phyloP scores from a whole-genome alignment of 2,888 invertebrate genomes.

The Euclidia mi region DNA sequence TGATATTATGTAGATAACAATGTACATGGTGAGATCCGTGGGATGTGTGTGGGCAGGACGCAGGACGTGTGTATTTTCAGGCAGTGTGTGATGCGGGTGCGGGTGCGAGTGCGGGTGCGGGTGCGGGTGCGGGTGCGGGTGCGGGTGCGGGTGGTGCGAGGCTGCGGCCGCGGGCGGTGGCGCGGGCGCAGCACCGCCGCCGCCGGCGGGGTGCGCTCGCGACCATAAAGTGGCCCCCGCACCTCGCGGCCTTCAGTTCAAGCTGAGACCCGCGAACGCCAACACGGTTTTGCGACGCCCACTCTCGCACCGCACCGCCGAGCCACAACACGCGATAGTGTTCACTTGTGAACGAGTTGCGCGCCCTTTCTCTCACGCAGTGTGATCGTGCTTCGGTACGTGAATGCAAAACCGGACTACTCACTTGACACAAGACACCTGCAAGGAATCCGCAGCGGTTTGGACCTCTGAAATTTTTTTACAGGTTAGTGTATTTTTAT shows the following conservation, averaged over 20 bases:
- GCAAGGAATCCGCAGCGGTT: conserved; percentile 72
- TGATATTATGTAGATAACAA: too few species aligned
- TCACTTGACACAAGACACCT: conserved; percentile 79
- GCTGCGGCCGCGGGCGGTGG: conserved; percentile 43
- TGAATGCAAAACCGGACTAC: conserved; percentile 88
- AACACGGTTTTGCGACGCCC: conserved; percentile 83
- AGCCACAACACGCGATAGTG: conserved; percentile 82
- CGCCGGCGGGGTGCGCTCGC: conserved; percentile 72
- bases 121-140: conserved; percentile 59
- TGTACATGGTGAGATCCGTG: conserved; percentile 15
- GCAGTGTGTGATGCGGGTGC: conserved; percentile 25
- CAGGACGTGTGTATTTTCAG: conserved; percentile 42
- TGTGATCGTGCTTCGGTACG: conserved; percentile 87
- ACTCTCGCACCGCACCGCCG: conserved; percentile 76
- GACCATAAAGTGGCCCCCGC: conserved; percentile 85
- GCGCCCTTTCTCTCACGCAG: conserved; percentile 89
- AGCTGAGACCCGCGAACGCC: conserved; percentile 80
- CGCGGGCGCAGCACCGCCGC: conserved; percentile 56
- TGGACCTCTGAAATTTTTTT: conserved; percentile 72
- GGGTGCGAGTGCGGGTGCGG: conserved; percentile 40
- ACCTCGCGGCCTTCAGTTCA: conserved; percentile 87
- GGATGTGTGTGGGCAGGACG: conserved; percentile 16
- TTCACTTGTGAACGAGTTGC: conserved; percentile 80
- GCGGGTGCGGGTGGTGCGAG: conserved; percentile 50
- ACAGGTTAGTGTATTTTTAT: conserved; percentile 73